A percentile compares a stretch with the other conserved stretches of the same genome.
Evolutionary conservation across 2,888 invertebrate genomes (phyloP).

Genomic region (Cryptophagus acutangulus): DNA sequence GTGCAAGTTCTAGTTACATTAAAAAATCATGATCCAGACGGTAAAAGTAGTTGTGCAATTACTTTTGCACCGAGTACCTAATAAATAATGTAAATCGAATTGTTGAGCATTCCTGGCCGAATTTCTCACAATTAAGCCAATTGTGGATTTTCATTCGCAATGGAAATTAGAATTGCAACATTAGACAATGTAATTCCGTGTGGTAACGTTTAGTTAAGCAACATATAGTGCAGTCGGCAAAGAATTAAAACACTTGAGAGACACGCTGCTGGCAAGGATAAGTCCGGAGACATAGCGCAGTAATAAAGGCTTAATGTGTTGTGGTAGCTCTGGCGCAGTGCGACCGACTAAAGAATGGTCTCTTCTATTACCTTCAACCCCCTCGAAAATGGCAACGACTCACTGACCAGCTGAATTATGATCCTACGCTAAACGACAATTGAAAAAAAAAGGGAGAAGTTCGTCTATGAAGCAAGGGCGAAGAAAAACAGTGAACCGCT

Average conservation of each 20-base stretch:
- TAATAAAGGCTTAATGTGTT: slow-evolving; percentile 33
- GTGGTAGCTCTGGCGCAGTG: slow-evolving; percentile 32
- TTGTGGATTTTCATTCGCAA: slow-evolving; percentile 20
- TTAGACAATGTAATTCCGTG: slow-evolving; percentile 23
- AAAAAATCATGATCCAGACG: too few species aligned
- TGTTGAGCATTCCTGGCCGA: too few species aligned
- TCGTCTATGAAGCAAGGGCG: not conserved
- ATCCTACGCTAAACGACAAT: slow-evolving; percentile 28
- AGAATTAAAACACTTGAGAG: slow-evolving; percentile 35
- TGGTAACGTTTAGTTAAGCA: slow-evolving; percentile 27
- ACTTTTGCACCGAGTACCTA: too few species aligned
- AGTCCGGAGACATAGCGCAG: slow-evolving; percentile 30
- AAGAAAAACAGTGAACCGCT: not conserved
- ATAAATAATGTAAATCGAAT: too few species aligned
- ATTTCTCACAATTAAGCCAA: too few species aligned
- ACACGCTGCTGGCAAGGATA: slow-evolving; percentile 26
- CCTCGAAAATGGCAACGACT: slow-evolving; percentile 21
- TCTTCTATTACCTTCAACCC: slow-evolving; percentile 26
- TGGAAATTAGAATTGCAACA: slow-evolving; percentile 15
- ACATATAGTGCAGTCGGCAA: slow-evolving; percentile 25
- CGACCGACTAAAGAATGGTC: slow-evolving; percentile 29
- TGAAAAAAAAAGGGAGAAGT: slow-evolving; percentile 24
- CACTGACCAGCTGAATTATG: slow-evolving; percentile 32
- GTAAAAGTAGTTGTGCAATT: too few species aligned
- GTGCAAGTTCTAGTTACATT: too few species aligned